Conservation (phyloP, 2,113 vertebrate species). For the Peromyscus maniculatus region DNA sequence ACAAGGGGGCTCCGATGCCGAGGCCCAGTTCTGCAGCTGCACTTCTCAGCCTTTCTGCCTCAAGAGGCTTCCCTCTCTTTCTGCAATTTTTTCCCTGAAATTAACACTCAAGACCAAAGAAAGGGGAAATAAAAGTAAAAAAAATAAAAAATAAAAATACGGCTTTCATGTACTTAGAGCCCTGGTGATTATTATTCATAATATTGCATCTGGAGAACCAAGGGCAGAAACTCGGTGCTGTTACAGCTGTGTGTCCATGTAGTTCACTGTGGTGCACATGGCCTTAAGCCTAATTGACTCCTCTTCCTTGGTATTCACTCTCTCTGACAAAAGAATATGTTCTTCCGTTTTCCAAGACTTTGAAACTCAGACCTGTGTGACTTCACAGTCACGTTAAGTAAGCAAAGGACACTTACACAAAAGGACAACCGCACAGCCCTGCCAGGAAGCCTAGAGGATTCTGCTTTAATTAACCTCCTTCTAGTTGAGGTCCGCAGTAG, state of each 20-base stretch:
- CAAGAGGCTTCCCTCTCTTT: neutral
- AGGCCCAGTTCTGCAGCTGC: neutral
- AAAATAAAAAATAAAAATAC: neutral
- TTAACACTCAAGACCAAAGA: neutral
- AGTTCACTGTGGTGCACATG: neutral
- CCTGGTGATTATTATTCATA: neutral
- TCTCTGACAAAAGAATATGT: neutral
- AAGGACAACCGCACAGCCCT: neutral
- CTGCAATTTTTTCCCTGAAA: neutral
- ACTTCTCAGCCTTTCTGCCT: neutral
- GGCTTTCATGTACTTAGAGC: neutral
- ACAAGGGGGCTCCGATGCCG: neutral
- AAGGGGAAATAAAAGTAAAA: neutral
- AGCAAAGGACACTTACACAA: neutral
- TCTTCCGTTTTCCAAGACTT: constrained; percentile 8
- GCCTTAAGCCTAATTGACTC: neutral
- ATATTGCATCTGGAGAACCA: constrained; percentile 2
- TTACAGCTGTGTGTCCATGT: neutral
- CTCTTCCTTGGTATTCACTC: neutral
- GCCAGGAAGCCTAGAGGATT: constrained; percentile 31
- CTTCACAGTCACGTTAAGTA: neutral
- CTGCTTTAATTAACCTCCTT: neutral
- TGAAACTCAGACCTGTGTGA: constrained; percentile 10
- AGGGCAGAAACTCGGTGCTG: neutral
- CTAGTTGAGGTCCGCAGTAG: neutral